Evolutionary conservation across 2,113 vertebrate species (phyloP), one percentile per base, ranked within the genome.

Genomic region (Leucosticte australis): DNA sequence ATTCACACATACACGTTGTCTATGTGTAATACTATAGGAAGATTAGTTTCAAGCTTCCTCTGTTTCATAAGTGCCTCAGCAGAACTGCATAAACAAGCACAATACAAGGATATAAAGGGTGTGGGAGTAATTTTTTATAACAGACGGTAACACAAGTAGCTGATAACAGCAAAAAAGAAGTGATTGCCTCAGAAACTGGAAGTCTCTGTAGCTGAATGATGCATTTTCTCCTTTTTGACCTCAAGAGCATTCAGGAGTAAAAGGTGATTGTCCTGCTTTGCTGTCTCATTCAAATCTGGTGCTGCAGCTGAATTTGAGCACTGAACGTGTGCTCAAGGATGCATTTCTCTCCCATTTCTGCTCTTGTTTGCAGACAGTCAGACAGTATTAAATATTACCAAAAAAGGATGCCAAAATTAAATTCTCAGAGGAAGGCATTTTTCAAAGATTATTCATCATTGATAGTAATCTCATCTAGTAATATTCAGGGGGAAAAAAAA

Each of bases 151-250:
- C 31, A 79, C 63, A 94, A 95, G 89, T 65, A 95, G 96, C 96
- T 97, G 96, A 96, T 96, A 96, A 91, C 79, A 97, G 96, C 94
- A 95, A 92, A 92, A 97, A 95, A 90, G 60, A 95, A 92, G 68
- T 62, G 73, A 94, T 82, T 96, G 95, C 79, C 70, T 95, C 73
- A 90, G 90, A 97, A 96, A 93, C 37, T 93, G 57, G 37, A 91
- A 95, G 86, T 82, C 60, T 95, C 86, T 90, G 15, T 47, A 88
- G 93, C 79, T 95, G 94, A 95, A 96, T 80, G 76, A 55, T 88
- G 73, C 56, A 83, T 94, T 97, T 96, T 97, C 88, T 96, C 76
- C 68, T 71, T 94, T 90, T 76, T 80, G 96, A 96, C 95, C 96
- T 95, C 87, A 68, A 81, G 73, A 95, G 85, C 84, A 94, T 93